Evolutionary conservation across 2,888 invertebrate species (phyloP).

Genomic region (Myathropa florea): DNA sequence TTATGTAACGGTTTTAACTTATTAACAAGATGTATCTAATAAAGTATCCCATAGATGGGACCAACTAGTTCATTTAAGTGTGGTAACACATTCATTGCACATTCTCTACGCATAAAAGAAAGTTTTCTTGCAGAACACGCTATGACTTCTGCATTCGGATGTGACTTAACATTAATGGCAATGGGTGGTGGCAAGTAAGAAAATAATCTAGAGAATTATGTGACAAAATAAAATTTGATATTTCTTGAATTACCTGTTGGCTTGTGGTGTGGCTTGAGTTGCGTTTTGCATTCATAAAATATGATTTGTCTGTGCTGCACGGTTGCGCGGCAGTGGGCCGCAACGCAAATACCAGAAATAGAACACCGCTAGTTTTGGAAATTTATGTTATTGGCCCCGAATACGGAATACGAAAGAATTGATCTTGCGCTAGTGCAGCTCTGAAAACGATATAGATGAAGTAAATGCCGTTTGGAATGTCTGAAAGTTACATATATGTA

Average conservation of each 20-base stretch:
- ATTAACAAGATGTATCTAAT: conserved; percentile 62
- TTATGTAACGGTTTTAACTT: conserved; percentile 67
- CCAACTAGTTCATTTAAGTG: conserved; percentile 37
- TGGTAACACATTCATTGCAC: conserved; percentile 59
- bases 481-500: neutral
- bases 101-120: conserved; percentile 65
- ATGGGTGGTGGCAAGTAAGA: neutral
- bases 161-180: conserved; percentile 53
- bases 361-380: conserved; percentile 57
- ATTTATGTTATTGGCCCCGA: conserved; percentile 43
- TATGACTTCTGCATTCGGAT: conserved; percentile 32
- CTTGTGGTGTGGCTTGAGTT: neutral
- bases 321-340: neutral
- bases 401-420: conserved; percentile 40
- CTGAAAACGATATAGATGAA: conserved; percentile 8
- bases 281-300: conserved; percentile 46
- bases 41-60: conserved; percentile 42
- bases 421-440: conserved; percentile 20
- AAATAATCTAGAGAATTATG: conserved; percentile 22
- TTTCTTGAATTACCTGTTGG: conserved; percentile 42
- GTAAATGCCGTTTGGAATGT: conserved; percentile 21
- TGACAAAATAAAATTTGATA: conserved; percentile 34
- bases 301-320: conserved; percentile 15
- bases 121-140: conserved; percentile 52
- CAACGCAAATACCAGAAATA: conserved; percentile 19